Conservation (phyloP, 2,888 invertebrate genomes). For the Aplocera efformata region DNA sequence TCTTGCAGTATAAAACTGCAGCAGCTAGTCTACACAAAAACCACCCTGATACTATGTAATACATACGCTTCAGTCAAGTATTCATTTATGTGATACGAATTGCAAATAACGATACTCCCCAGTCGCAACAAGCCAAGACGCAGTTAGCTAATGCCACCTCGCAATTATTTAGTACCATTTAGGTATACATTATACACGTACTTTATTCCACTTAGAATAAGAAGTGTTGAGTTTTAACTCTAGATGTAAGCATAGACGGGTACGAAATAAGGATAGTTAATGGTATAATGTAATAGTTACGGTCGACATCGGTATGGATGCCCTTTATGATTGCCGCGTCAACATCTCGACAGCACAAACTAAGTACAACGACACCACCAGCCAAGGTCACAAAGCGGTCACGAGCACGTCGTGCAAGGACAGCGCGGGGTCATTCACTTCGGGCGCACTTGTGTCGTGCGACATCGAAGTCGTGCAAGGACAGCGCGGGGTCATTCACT, state of each 20-base stretch:
- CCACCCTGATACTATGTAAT: no score
- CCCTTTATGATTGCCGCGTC: constrained; percentile 60
- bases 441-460: constrained; percentile 62
- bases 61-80: no score
- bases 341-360: background rate
- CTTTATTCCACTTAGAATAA: constrained; percentile 73
- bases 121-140: constrained; percentile 46
- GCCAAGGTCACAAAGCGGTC: constrained; percentile 59
- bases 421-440: constrained; percentile 65
- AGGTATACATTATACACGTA: constrained; percentile 51
- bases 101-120: constrained; percentile 4
- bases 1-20: no score
- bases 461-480: constrained; percentile 71
- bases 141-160: constrained; percentile 69
- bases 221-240: constrained; percentile 60
- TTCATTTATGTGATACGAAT: no score
- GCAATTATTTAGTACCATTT: constrained; percentile 65
- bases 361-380: background rate
- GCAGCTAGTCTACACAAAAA: no score
- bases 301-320: constrained; percentile 39
- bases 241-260: constrained; percentile 63
- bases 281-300: constrained; percentile 37
- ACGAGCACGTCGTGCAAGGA: constrained; percentile 64
- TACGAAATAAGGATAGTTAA: constrained; percentile 41
- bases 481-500: constrained; percentile 64